phyloP scores from a whole-genome alignment of 2,888 invertebrate genomes.

The Ichneumon xanthorius region DNA sequence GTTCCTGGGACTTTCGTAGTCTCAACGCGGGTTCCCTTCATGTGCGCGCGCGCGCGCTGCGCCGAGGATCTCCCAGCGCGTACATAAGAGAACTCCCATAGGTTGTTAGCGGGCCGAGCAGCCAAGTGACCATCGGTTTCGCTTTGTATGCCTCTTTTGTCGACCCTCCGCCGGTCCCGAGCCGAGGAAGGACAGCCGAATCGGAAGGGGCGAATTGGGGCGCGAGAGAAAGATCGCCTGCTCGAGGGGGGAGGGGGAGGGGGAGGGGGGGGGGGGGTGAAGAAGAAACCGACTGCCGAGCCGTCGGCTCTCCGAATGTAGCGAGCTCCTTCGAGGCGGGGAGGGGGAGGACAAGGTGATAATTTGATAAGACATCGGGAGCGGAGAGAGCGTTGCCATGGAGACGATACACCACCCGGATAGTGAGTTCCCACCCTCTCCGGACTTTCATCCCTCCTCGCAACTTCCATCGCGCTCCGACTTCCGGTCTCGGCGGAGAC shows the following conservation, averaged over 20 bases:
- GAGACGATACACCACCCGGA: slow-evolving; percentile 81
- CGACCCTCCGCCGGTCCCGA: slow-evolving; percentile 64
- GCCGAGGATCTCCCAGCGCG: slow-evolving; percentile 60
- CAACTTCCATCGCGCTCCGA: slow-evolving; percentile 62
- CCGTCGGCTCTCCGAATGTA: slow-evolving; percentile 17
- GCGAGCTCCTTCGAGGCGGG: background rate
- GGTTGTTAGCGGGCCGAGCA: slow-evolving; percentile 79
- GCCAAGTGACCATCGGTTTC: slow-evolving; percentile 82
- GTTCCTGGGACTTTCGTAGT: slow-evolving; percentile 77
- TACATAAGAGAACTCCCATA: slow-evolving; percentile 73
- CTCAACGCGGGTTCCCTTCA: slow-evolving; percentile 66
- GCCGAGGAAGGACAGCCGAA: slow-evolving; percentile 33
- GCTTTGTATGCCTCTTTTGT: slow-evolving; percentile 73
- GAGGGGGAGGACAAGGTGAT: slow-evolving; percentile 82
- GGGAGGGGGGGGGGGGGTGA: background rate
- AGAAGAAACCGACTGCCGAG: background rate
- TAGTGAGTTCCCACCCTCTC: slow-evolving; percentile 61
- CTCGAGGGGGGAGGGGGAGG: background rate
- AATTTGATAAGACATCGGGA: slow-evolving; percentile 84
- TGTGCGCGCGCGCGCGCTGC: slow-evolving; percentile 66
- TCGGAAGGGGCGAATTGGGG: slow-evolving; percentile 13
- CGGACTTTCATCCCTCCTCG: slow-evolving; percentile 69
- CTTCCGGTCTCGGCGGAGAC: slow-evolving; percentile 14
- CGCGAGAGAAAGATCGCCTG: slow-evolving; percentile 32
- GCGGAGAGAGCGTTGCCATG: slow-evolving; percentile 82